Conservation (phyloP, 2,113 vertebrate genomes). For the Odobenus rosmarus region DNA sequence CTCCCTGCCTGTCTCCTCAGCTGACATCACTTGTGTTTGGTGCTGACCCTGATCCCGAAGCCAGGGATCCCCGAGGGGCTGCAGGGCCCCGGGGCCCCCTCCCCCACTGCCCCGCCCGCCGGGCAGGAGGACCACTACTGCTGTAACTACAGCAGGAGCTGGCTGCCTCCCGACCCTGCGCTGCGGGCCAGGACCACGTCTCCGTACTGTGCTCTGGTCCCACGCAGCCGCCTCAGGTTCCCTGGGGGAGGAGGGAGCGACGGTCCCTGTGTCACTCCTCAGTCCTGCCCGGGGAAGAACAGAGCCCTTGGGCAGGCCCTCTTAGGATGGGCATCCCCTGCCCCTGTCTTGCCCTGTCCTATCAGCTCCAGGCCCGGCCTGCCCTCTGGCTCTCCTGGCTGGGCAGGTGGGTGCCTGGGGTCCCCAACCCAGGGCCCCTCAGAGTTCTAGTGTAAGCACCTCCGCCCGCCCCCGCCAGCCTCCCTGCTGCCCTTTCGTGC, state of each 20-base stretch:
- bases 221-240: neutral
- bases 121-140: neutral
- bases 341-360: neutral
- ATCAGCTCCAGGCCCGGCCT: neutral
- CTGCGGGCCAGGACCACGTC: neutral
- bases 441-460: neutral
- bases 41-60: constrained; percentile 67
- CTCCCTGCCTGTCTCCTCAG: neutral
- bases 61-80: neutral
- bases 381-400: neutral
- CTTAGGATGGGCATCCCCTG: rapidly evolving
- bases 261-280: neutral
- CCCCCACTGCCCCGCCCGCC: neutral
- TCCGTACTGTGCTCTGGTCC: neutral
- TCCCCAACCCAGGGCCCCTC: neutral
- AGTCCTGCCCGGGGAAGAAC: neutral
- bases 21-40: constrained; percentile 44
- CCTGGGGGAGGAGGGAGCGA: neutral
- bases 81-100: neutral
- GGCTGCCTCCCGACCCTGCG: neutral
- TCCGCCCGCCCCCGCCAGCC: no score
- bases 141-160: neutral
- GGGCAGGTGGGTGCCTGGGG: neutral
- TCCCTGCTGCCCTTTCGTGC: neutral
- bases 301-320: neutral